Conservation (phyloP, 2,888 invertebrate genomes). For the Philhelius pedissequus region DNA sequence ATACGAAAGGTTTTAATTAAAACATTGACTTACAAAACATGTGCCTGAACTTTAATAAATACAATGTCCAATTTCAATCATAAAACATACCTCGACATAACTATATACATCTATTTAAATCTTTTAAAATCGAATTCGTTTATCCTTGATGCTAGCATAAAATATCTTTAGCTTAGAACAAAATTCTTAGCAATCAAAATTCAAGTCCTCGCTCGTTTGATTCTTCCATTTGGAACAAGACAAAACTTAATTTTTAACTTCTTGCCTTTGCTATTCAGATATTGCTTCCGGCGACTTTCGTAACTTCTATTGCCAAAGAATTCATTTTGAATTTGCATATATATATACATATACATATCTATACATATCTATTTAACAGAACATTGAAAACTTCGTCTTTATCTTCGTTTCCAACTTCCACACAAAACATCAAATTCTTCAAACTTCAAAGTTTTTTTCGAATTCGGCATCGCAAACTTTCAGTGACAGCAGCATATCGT, state of each 20-base stretch:
- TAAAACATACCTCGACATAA: too few species aligned
- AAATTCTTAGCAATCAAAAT: not conserved
- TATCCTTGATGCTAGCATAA: not conserved
- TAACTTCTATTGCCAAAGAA: slow-evolving; percentile 12
- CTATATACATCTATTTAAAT: not conserved
- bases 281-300: not conserved
- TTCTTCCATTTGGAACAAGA: not conserved
- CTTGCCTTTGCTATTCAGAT: not conserved
- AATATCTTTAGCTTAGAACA: not conserved
- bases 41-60: not conserved
- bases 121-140: not conserved
- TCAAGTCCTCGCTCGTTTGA: not conserved
- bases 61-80: not conserved
- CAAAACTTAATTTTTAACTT: slow-evolving; percentile 2
- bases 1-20: too few species aligned
- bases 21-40: too few species aligned
- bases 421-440: not conserved
- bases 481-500: not conserved
- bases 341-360: not conserved
- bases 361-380: not conserved
- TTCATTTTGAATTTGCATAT: not conserved
- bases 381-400: not conserved
- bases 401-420: not conserved
- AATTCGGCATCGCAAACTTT: slow-evolving; percentile 5
- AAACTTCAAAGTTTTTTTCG: not conserved